Conservation (phyloP, 2,888 invertebrate genomes). For the Heliconius charithonia region DNA sequence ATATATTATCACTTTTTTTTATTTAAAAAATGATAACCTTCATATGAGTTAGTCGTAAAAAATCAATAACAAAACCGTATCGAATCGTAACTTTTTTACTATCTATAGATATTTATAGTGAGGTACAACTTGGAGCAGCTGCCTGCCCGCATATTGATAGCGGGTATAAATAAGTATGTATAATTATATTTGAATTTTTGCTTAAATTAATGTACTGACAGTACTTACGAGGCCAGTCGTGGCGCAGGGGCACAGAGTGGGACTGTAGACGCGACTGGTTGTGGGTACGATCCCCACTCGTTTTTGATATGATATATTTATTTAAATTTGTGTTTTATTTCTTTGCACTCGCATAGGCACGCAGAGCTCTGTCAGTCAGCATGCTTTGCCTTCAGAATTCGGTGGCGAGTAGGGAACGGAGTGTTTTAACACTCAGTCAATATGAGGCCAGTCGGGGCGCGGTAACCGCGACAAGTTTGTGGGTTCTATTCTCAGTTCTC, state of each 20-base stretch:
- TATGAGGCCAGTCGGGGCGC: neutral
- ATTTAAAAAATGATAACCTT: slow-evolving; percentile 2
- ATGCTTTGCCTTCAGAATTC: no score
- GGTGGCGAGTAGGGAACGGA: no score
- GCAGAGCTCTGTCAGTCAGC: no score
- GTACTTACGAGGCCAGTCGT: neutral
- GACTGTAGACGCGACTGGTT: no score
- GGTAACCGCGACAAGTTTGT: neutral
- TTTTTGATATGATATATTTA: no score
- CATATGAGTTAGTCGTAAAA: slow-evolving; percentile 9
- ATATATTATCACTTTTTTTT: neutral
- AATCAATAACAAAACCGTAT: slow-evolving; percentile 20
- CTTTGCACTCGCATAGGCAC: no score
- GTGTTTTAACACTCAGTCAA: neutral
- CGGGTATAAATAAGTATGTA: slow-evolving; percentile 7
- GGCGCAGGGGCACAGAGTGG: neutral
- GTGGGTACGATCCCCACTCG: no score
- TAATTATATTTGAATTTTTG: neutral
- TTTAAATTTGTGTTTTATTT: no score
- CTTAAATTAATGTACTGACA: neutral
- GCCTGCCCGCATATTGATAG: slow-evolving; percentile 43
- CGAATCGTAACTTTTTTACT: slow-evolving; percentile 28
- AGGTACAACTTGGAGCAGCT: slow-evolving; percentile 33
- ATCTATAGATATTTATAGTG: slow-evolving; percentile 21
- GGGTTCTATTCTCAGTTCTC: neutral